Evolutionary conservation across 2,888 invertebrate genomes (phyloP).

Genomic region (Conus canariensis): DNA sequence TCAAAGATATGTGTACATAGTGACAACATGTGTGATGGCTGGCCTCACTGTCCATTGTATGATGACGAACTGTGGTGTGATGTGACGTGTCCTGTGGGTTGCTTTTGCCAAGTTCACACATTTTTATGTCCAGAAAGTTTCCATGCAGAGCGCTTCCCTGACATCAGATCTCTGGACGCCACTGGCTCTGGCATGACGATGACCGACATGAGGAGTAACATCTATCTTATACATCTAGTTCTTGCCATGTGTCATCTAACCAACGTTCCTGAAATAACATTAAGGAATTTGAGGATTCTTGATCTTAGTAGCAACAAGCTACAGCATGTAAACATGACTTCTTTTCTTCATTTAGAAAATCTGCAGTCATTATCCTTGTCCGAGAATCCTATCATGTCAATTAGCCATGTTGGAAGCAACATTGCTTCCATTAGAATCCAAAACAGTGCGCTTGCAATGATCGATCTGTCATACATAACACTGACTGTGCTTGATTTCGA

Average conservation of each 20-base stretch:
- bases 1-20: not conserved
- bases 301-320: constrained; percentile 37
- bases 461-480: not conserved
- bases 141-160: not conserved
- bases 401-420: not conserved
- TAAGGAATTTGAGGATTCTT: constrained; percentile 28
- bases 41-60: not conserved
- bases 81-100: not conserved
- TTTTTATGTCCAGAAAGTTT: not conserved
- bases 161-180: not conserved
- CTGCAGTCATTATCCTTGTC: not conserved
- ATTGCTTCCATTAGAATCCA: no score
- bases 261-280: not conserved
- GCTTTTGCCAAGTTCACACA: not conserved
- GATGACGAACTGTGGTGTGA: not conserved
- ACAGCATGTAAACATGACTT: not conserved
- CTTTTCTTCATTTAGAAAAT: not conserved
- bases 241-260: constrained; percentile 4
- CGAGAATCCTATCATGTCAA: not conserved
- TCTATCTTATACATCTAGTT: not conserved
- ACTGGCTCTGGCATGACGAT: not conserved
- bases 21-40: constrained; percentile 8
- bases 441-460: not conserved
- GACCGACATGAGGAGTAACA: not conserved
- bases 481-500: not conserved